These are phyloP conservation scores for Tubulanus polymorphus DNA, from an alignment of 2,888 invertebrate species.

Conservation along the genomic window DNA sequence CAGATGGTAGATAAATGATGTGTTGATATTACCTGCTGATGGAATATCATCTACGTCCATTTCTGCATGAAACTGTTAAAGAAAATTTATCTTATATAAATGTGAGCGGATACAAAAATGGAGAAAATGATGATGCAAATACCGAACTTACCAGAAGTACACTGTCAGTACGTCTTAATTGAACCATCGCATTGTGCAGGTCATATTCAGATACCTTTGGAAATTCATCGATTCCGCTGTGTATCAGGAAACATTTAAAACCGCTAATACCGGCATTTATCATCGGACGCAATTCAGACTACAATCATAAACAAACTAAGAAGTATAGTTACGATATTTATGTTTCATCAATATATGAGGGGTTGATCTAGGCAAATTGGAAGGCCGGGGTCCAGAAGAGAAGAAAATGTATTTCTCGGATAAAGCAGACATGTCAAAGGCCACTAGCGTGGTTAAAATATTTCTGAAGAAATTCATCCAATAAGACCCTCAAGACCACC, in stretches of 20 bases:
- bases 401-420: too few relatives aligned
- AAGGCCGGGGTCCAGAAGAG: too few relatives aligned
- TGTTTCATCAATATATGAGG: too few relatives aligned
- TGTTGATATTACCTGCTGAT: not conserved
- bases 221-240: slow-evolving; percentile 32
- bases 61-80: slow-evolving; percentile 25
- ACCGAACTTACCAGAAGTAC: slow-evolving; percentile 22
- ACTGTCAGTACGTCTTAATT: slow-evolving; percentile 20
- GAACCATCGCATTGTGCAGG: slow-evolving; percentile 23
- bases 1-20: not conserved
- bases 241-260: slow-evolving; percentile 31
- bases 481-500: too few relatives aligned
- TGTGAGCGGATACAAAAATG: not conserved
- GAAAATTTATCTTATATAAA: not conserved
- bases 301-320: too few relatives aligned
- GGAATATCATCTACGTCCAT: slow-evolving; percentile 12
- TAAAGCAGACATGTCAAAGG: too few relatives aligned
- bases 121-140: not conserved
- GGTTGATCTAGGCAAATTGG: too few relatives aligned
- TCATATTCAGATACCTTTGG: slow-evolving; percentile 21
- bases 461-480: too few relatives aligned
- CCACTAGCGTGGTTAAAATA: too few relatives aligned
- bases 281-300: slow-evolving; percentile 26
- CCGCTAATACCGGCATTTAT: slow-evolving; percentile 24
- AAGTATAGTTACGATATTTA: too few relatives aligned